A percentile compares a stretch with the other conserved stretches of the same genome.
Conservation (phyloP, 2,797 vertebrate species). For the Mus minutoides region DNA sequence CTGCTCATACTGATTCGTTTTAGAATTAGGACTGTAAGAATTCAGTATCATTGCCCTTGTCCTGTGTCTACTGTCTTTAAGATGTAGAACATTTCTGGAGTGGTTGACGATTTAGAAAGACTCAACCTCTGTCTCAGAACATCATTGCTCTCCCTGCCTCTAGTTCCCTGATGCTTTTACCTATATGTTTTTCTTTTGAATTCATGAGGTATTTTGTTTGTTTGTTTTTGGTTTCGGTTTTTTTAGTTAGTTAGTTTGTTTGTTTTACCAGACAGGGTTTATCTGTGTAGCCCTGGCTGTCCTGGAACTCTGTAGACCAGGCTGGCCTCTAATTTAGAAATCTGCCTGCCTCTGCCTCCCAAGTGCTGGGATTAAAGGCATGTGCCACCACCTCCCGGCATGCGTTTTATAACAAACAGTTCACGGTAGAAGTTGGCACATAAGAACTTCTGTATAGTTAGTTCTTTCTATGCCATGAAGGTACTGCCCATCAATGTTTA, state of each 20-base stretch:
- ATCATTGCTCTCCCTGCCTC: background rate
- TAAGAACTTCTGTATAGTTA: background rate
- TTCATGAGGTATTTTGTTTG: background rate
- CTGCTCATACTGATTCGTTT: background rate
- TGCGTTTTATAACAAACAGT: background rate
- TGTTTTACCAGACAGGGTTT: too few relatives aligned
- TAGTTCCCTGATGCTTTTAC: background rate
- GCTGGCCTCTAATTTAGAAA: too few relatives aligned
- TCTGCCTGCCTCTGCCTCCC: too few relatives aligned
- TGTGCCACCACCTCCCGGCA: background rate
- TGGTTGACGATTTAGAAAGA: background rate
- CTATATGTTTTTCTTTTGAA: background rate
- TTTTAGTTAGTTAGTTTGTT: too few relatives aligned
- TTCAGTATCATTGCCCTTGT: background rate
- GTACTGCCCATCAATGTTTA: background rate
- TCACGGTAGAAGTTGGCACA: background rate
- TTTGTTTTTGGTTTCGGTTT: too few relatives aligned
- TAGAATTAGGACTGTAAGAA: slow-evolving; percentile 41
- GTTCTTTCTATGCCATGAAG: background rate
- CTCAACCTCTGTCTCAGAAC: background rate
- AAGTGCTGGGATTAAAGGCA: too few relatives aligned
- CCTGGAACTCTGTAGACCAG: too few relatives aligned
- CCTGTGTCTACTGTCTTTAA: background rate
- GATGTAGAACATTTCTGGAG: background rate
- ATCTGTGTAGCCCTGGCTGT: too few relatives aligned